Evolutionary conservation across 1,140 invertebrate genomes (phyloP).

Genomic region (Drosophila lowei): DNA sequence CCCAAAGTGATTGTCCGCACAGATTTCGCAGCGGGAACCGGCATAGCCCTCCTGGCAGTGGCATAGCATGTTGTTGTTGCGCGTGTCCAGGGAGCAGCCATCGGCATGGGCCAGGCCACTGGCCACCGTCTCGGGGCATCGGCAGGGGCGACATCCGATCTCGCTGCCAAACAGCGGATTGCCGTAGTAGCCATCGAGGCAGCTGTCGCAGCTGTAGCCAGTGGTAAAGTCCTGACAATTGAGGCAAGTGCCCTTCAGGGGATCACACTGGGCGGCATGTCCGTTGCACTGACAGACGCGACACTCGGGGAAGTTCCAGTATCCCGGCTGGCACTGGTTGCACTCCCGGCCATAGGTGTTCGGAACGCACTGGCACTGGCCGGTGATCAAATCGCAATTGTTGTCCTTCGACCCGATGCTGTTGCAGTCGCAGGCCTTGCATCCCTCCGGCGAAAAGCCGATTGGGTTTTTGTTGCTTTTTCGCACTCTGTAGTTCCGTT

Average conservation of each 20-base stretch:
- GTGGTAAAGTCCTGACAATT: slow-evolving; percentile 94
- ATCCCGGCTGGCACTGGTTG: slow-evolving; percentile 96
- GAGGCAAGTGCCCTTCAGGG: slow-evolving; percentile 94
- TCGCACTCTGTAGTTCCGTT: background rate
- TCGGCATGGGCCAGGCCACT: slow-evolving; percentile 94
- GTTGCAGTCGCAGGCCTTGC: slow-evolving; percentile 97
- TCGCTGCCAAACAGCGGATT: slow-evolving; percentile 94
- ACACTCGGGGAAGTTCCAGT: slow-evolving; percentile 98
- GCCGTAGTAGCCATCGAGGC: slow-evolving; percentile 96
- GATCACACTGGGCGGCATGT: slow-evolving; percentile 96
- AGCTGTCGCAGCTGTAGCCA: slow-evolving; percentile 95
- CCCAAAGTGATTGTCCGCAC: slow-evolving; percentile 97
- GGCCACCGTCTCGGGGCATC: slow-evolving; percentile 93
- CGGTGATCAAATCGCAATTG: slow-evolving; percentile 95
- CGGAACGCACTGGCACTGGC: slow-evolving; percentile 96
- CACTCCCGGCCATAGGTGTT: slow-evolving; percentile 97
- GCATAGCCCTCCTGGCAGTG: slow-evolving; percentile 95
- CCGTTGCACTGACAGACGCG: slow-evolving; percentile 98
- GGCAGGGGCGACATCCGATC: slow-evolving; percentile 96
- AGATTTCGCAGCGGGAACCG: slow-evolving; percentile 94
- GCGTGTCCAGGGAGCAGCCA: slow-evolving; percentile 92
- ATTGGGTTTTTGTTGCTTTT: background rate
- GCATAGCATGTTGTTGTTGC: slow-evolving; percentile 96
- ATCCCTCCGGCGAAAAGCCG: slow-evolving; percentile 97
- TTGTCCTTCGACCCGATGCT: slow-evolving; percentile 97